Percentiles rank a stretch among this genome's conserved stretches.
phyloP scores from a whole-genome alignment of 2,797 vertebrate genomes.

The Sphaeramia orbicularis region DNA sequence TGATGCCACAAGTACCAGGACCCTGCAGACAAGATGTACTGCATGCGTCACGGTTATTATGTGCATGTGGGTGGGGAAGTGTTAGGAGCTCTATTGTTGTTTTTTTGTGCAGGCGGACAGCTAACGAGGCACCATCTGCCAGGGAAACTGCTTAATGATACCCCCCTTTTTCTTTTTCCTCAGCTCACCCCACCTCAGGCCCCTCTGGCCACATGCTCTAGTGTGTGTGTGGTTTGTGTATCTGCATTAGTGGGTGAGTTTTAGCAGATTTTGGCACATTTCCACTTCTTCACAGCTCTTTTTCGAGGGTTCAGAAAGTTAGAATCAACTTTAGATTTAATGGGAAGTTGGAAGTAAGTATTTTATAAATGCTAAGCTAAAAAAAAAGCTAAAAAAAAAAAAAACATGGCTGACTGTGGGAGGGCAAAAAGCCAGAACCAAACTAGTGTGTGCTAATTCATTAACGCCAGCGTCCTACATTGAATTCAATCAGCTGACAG shows the following conservation, averaged over 20 bases:
- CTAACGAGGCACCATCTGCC: slow-evolving; percentile 83
- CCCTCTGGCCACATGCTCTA: slow-evolving; percentile 41
- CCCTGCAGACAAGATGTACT: slow-evolving; percentile 17
- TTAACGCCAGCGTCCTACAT: slow-evolving; percentile 14
- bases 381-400: not conserved
- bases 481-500: slow-evolving; percentile 41
- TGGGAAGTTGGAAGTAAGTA: not conserved
- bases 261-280: not conserved
- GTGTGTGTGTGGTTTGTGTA: slow-evolving; percentile 28
- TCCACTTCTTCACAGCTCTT: not conserved
- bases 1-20: not conserved
- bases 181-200: slow-evolving; percentile 38
- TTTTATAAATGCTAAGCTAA: not conserved
- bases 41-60: slow-evolving; percentile 12
- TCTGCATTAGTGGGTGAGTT: slow-evolving; percentile 10
- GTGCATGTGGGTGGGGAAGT: slow-evolving; percentile 28
- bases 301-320: slow-evolving; percentile 2
- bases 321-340: not conserved
- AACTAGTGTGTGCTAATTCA: slow-evolving; percentile 13
- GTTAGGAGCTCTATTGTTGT: slow-evolving; percentile 62
- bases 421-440: not conserved
- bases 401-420: no score
- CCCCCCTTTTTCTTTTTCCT: slow-evolving; percentile 52
- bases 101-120: slow-evolving; percentile 61
- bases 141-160: slow-evolving; percentile 80